phyloP scores from a whole-genome alignment of 2,113 vertebrate species.

The Gobiocypris rarus region DNA sequence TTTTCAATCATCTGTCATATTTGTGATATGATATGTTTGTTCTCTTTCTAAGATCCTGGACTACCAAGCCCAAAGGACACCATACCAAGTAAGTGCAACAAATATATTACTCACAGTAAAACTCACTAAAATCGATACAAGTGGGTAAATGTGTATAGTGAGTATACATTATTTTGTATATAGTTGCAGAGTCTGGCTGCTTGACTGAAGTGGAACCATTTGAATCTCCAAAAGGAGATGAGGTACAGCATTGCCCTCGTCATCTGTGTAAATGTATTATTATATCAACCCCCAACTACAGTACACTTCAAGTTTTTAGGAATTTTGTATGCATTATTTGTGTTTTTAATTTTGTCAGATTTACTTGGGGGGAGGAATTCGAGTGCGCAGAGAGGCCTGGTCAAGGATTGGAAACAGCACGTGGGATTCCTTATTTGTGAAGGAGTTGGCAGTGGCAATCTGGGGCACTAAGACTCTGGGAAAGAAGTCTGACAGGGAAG shows the following conservation, averaged over 20 bases:
- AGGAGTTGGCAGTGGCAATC: background rate
- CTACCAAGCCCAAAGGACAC: background rate
- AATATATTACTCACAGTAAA: background rate
- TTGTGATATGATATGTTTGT: background rate
- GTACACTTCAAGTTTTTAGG: too few relatives aligned
- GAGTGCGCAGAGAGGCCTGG: background rate
- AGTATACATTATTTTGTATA: too few relatives aligned
- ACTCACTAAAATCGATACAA: too few relatives aligned
- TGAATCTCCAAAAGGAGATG: too few relatives aligned
- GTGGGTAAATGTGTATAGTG: too few relatives aligned
- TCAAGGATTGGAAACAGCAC: background rate
- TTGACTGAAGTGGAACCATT: too few relatives aligned
- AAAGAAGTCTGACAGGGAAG: background rate
- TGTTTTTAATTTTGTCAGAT: conserved; percentile 4
- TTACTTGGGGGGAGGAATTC: background rate
- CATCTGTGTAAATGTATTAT: too few relatives aligned
- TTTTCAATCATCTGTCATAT: background rate
- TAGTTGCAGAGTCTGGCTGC: too few relatives aligned
- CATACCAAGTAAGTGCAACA: background rate
- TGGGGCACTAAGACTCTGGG: background rate
- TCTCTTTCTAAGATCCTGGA: background rate
- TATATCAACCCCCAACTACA: too few relatives aligned
- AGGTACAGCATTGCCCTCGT: too few relatives aligned
- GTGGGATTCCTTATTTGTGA: background rate
- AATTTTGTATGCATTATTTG: background rate